These are phyloP conservation scores for Dasyornis broadbenti DNA, from an alignment of 2,113 vertebrate species.

Conservation along the genomic window DNA sequence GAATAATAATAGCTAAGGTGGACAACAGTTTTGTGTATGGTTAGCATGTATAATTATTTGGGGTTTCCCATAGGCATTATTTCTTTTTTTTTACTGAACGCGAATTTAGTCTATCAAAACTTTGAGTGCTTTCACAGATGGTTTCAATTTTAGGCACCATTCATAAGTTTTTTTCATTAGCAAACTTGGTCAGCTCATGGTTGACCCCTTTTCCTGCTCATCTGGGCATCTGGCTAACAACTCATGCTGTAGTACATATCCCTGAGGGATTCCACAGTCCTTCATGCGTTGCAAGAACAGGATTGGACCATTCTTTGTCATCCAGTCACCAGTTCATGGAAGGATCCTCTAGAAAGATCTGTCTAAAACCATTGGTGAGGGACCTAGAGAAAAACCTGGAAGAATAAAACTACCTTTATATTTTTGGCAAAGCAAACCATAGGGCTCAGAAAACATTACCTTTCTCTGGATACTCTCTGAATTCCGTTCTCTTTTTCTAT, in stretches of 20 bases:
- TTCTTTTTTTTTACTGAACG: not conserved
- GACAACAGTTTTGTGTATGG: not conserved
- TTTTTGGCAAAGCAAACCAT: not conserved
- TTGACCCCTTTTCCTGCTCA: not conserved
- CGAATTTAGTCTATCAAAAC: not conserved
- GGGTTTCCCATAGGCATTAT: not conserved
- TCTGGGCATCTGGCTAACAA: not conserved
- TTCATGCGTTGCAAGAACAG: not conserved
- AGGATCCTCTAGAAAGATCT: not conserved
- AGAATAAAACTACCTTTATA: not conserved
- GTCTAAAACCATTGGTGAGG: not conserved
- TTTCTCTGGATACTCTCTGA: not conserved
- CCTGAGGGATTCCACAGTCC: not conserved
- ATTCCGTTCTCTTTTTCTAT: not conserved
- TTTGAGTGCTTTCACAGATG: not conserved
- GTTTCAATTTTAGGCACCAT: not conserved
- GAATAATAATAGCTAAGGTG: not conserved
- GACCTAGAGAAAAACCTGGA: not conserved
- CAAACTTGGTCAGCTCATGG: not conserved
- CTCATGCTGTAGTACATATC: not conserved
- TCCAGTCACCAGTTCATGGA: not conserved
- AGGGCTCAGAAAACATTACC: not conserved
- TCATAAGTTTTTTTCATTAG: not conserved
- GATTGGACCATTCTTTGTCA: not conserved
- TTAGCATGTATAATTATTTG: not conserved